Evolutionary conservation across 2,797 vertebrate species (phyloP), one percentile per base, ranked within the genome.

Genomic region (Darevskia mixta): DNA sequence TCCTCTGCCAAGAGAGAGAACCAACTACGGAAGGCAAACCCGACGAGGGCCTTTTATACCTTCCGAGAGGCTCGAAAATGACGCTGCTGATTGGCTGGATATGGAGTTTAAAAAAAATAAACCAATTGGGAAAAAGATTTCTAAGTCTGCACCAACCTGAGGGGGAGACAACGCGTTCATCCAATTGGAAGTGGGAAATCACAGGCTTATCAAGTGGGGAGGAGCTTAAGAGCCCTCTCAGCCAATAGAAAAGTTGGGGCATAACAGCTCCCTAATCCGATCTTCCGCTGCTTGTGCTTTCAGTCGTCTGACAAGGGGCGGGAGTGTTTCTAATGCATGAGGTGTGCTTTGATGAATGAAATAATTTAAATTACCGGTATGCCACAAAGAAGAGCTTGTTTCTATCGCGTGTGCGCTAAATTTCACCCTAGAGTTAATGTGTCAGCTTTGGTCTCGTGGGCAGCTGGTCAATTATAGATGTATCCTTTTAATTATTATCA

Each of bases 11-110:
- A 17, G 20, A 8, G 1, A 0, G 1, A 4, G 9, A 55, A 8
- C 4, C 3, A 3, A 1, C 9, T 29, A 4, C 9, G 0, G 1
- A 1, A 10, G 1, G 6, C 9, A 1, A 3, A 1, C 0, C 1
- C 4, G 1, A 1, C 58, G 0, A 2, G 41, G 0, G 8, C 0
- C 0, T 41, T 83, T 88, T 83, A 83, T 83, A 45, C 9, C 7
- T 4, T 67, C 15, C 43, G 10, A 15, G 0, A 7, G 0, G n/a
- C 45, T 69, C 29, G n/a, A 20, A 83, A 78, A 13, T 4, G 45
- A 13, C 75, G 3, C 45, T 15, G 64, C 75, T 71, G 45, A 79
- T 88, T 88, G 87, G 82, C 2, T 4, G 45, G 0, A 3, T 35
- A 15, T 4, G 38, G 20, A 10, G 23, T 8, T 3, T 2, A 23